phyloP scores from a whole-genome alignment of 2,113 vertebrate species.

The Aspiorhynchus laticeps region DNA sequence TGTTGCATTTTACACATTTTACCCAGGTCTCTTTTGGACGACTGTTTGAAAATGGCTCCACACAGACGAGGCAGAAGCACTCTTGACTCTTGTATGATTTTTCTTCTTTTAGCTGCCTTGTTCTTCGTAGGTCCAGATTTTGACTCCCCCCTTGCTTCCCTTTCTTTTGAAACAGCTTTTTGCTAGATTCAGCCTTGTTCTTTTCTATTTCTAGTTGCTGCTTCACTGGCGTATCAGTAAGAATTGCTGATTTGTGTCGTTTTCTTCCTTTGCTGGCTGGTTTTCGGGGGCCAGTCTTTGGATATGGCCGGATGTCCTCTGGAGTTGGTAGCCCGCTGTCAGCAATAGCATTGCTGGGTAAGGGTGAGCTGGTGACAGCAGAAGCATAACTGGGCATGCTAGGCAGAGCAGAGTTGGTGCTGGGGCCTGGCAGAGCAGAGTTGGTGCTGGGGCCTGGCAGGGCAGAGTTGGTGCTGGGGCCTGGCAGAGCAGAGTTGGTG shows the following conservation, averaged over 20 bases:
- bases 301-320: conserved; percentile 21
- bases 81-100: neutral
- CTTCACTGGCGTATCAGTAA: conserved; percentile 34
- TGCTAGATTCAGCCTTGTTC: conserved; percentile 22
- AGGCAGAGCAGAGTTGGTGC: no score
- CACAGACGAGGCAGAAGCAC: no score
- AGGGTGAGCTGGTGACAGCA: conserved; percentile 9
- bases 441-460: no score
- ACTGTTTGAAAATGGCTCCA: no score
- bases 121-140: conserved; percentile 7
- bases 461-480: no score
- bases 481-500: no score
- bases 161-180: conserved; percentile 10
- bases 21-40: no score
- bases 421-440: no score
- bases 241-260: conserved; percentile 8
- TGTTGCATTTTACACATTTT: no score
- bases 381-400: neutral
- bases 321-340: conserved; percentile 25
- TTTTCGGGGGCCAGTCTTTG: conserved; percentile 29
- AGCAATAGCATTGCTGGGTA: conserved; percentile 19
- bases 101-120: conserved; percentile 12
- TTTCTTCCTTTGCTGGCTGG: conserved; percentile 25
- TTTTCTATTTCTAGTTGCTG: conserved; percentile 13
- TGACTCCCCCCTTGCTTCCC: neutral